A percentile compares a stretch with the other conserved stretches of the same genome.
These are phyloP conservation scores for Camarhynchus parvulus DNA, from an alignment of 2,113 vertebrate species.

Conservation along the genomic window DNA sequence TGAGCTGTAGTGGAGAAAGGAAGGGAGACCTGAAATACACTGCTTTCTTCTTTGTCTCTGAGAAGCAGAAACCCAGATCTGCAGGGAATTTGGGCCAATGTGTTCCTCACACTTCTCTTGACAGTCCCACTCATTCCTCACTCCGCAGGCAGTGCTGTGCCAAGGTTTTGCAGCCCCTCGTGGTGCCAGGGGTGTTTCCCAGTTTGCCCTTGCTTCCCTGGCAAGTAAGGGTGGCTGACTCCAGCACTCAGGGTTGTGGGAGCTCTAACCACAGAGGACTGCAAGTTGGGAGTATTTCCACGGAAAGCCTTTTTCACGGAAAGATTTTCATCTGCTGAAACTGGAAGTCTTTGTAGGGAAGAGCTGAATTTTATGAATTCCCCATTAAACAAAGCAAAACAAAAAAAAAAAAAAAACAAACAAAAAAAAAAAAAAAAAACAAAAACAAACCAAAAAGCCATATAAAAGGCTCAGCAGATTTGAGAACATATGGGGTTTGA, in stretches of 20 bases:
- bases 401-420: no score
- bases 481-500: slow-evolving; percentile 38
- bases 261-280: not conserved
- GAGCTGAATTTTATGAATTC: not conserved
- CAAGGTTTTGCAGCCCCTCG: rapidly evolving
- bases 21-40: not conserved
- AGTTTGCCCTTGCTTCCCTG: not conserved
- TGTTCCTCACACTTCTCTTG: not conserved
- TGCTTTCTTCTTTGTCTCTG: not conserved
- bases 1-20: not conserved
- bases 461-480: slow-evolving; percentile 19
- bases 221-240: not conserved
- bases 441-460: not conserved
- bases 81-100: slow-evolving; percentile 45
- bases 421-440: no score
- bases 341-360: not conserved
- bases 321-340: not conserved
- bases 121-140: not conserved
- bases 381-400: not conserved
- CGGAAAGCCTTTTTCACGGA: not conserved
- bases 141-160: not conserved
- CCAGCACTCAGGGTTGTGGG: not conserved
- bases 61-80: slow-evolving; percentile 22
- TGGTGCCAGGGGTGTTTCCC: not conserved
- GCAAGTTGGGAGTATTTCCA: not conserved